These are phyloP conservation scores for Nycteola revayana DNA, from an alignment of 2,888 invertebrate species.

Conservation along the genomic window DNA sequence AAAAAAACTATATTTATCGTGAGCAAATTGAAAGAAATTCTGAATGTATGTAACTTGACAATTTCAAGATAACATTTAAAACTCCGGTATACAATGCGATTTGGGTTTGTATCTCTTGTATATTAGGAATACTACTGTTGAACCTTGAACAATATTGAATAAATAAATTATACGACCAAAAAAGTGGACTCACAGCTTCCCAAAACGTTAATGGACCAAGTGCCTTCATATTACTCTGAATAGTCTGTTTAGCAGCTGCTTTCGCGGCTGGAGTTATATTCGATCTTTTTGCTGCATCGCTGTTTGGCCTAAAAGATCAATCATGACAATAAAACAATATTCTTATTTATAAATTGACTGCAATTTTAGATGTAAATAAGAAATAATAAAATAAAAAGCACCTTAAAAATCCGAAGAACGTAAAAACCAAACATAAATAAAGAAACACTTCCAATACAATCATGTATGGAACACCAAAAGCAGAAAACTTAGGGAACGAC, in stretches of 20 bases:
- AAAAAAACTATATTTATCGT: too few relatives aligned
- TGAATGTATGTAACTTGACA: too few relatives aligned
- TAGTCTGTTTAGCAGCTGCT: slow-evolving; percentile 38
- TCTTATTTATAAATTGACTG: too few relatives aligned
- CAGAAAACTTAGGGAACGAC: slow-evolving; percentile 53
- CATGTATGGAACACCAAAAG: slow-evolving; percentile 46
- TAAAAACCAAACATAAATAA: slow-evolving; percentile 8
- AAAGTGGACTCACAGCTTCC: slow-evolving; percentile 52
- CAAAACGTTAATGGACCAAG: slow-evolving; percentile 50
- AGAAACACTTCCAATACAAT: slow-evolving; percentile 1
- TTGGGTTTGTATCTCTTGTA: too few relatives aligned
- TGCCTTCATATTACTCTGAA: slow-evolving; percentile 36
- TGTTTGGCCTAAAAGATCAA: slow-evolving; percentile 81
- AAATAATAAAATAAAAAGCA: slow-evolving; percentile 1
- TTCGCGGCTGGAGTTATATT: slow-evolving; percentile 55
- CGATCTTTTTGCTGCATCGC: slow-evolving; percentile 75
- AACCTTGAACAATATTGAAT: too few relatives aligned
- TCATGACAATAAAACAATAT: too few relatives aligned
- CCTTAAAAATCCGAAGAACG: slow-evolving; percentile 25
- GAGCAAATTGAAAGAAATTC: too few relatives aligned
- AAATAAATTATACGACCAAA: too few relatives aligned
- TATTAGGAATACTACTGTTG: too few relatives aligned
- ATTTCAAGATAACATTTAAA: too few relatives aligned
- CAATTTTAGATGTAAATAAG: too few relatives aligned
- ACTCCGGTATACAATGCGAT: too few relatives aligned